Percentiles rank a stretch among this genome's conserved stretches.
phyloP scores from a whole-genome alignment of 2,888 invertebrate genomes.

The Machimus rusticus region DNA sequence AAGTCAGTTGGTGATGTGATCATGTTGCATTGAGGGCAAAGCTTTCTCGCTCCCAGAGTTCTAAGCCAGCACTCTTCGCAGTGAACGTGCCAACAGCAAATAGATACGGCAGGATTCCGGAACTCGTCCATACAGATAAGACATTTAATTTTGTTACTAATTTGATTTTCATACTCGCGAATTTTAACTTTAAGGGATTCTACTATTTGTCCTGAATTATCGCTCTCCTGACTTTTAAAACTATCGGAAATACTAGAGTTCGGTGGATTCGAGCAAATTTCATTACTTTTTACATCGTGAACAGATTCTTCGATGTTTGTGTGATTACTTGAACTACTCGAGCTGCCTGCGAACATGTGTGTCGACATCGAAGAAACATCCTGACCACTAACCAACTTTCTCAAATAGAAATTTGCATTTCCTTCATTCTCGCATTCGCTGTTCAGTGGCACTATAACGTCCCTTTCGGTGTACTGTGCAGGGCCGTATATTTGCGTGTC shows the following conservation, averaged over 20 bases:
- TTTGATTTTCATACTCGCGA: constrained; percentile 75
- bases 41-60: constrained; percentile 82
- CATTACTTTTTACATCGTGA: constrained; percentile 34
- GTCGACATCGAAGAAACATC: constrained; percentile 47
- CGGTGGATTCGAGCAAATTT: constrained; percentile 30
- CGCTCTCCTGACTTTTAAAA: not conserved
- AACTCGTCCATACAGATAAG: constrained; percentile 89
- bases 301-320: constrained; percentile 4
- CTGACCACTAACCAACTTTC: constrained; percentile 55
- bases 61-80: constrained; percentile 85
- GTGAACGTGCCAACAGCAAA: constrained; percentile 97
- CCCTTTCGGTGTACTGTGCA: constrained; percentile 83
- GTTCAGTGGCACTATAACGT: constrained; percentile 67
- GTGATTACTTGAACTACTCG: constrained; percentile 3
- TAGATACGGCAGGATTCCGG: constrained; percentile 86
- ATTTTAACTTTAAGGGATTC: constrained; percentile 80
- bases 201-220: constrained; percentile 59
- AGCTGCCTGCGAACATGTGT: not conserved
- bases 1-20: constrained; percentile 89
- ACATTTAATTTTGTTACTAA: constrained; percentile 77
- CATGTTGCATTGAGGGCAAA: constrained; percentile 94
- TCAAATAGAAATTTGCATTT: constrained; percentile 58
- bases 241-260: constrained; percentile 1
- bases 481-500: constrained; percentile 84
- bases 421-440: constrained; percentile 60